Conservation (phyloP, 2,113 vertebrate species). For the Mus spicilegus region DNA sequence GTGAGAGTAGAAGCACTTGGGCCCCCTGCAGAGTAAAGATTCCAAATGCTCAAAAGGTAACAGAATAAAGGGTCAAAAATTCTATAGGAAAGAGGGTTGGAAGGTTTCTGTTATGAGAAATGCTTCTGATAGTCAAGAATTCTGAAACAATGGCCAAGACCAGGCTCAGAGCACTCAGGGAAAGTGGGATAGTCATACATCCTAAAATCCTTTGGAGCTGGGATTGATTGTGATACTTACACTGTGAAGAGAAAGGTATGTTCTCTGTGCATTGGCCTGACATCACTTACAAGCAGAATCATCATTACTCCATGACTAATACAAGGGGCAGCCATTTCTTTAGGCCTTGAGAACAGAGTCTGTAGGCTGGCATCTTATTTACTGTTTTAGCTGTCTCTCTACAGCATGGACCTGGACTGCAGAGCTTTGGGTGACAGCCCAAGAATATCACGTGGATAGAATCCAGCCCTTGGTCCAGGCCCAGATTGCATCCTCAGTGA, state of each 20-base stretch:
- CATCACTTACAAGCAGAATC: not conserved
- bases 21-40: not conserved
- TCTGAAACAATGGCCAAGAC: not conserved
- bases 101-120: not conserved
- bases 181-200: too few species aligned
- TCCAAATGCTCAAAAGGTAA: not conserved
- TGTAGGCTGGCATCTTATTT: rapidly evolving
- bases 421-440: too few species aligned
- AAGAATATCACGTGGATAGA: not conserved
- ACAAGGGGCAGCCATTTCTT: not conserved
- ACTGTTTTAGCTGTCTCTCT: not conserved
- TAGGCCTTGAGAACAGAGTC: not conserved
- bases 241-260: not conserved
- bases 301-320: not conserved
- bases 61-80: not conserved
- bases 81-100: rapidly evolving
- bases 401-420: not conserved
- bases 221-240: not conserved
- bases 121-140: not conserved
- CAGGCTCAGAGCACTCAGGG: not conserved
- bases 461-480: not conserved
- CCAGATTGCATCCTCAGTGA: not conserved
- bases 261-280: not conserved
- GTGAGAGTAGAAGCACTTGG: not conserved
- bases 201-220: rapidly evolving